phyloP scores from a whole-genome alignment of 2,113 vertebrate species.

The Thryonomys swinderianus region DNA sequence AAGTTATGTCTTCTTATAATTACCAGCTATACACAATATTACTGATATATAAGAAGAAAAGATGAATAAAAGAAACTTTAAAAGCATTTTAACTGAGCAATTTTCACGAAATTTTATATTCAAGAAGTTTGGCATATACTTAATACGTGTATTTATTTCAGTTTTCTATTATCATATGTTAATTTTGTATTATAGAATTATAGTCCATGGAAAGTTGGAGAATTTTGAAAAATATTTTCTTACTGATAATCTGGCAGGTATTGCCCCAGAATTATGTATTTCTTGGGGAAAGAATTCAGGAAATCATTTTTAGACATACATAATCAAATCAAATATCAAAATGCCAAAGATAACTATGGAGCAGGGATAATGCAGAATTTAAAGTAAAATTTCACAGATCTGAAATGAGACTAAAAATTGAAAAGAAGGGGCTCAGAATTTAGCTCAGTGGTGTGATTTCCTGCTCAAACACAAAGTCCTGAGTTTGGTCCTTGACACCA shows the following conservation, averaged over 20 bases:
- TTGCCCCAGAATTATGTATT: not conserved
- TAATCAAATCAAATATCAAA: not conserved
- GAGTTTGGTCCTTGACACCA: too few relatives aligned
- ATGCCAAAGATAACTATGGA: not conserved
- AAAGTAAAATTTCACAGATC: not conserved
- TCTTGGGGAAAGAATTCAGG: not conserved
- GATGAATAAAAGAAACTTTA: not conserved
- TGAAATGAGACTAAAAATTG: not conserved
- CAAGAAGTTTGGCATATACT: not conserved
- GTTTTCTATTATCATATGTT: not conserved
- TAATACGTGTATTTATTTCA: not conserved
- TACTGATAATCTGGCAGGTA: not conserved
- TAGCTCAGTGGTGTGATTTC: too few relatives aligned
- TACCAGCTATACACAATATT: not conserved
- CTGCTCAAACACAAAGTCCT: too few relatives aligned
- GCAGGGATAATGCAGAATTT: not conserved
- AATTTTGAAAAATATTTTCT: not conserved
- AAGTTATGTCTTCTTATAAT: not conserved
- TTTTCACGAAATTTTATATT: not conserved
- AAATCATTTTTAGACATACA: not conserved
- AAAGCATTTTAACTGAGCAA: slow-evolving; percentile 10
- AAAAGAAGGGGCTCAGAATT: not conserved
- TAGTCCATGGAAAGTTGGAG: not conserved
- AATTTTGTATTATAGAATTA: not conserved
- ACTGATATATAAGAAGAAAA: not conserved